Conservation (phyloP, 2,888 invertebrate species). For the Rapana venosa region DNA sequence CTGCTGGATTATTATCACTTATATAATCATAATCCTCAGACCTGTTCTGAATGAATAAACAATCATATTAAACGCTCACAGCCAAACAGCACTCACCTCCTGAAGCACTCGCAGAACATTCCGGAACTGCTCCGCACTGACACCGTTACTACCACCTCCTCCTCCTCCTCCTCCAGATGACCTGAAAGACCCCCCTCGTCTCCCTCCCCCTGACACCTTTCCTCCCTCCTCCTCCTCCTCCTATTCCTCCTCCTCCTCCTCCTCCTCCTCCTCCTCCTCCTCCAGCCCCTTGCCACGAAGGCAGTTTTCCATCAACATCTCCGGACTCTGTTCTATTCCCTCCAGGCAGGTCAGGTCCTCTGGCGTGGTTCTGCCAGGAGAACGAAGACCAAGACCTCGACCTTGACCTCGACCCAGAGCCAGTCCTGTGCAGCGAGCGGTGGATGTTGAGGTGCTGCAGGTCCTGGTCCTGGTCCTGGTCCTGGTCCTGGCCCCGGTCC, state of each 20-base stretch:
- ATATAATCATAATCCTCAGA: no score
- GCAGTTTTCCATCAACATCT: background rate
- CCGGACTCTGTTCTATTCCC: background rate
- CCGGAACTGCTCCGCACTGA: background rate
- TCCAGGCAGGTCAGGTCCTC: no score
- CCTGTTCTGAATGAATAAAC: no score
- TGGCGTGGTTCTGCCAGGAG: no score
- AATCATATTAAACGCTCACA: no score
- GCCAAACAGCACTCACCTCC: background rate
- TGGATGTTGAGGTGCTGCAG: conserved; percentile 25
- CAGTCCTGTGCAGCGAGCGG: background rate
- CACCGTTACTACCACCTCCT: background rate
- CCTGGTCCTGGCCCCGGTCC: background rate
- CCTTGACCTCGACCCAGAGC: background rate
- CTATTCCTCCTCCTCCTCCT: background rate
- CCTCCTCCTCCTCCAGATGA: background rate
- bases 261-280: background rate
- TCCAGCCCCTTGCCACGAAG: background rate
- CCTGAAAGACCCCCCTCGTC: background rate
- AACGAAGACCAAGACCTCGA: background rate
- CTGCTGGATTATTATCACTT: no score
- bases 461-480: background rate
- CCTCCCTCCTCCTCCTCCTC: background rate
- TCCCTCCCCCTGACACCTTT: background rate
- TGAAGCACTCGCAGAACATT: conserved; percentile 4